These are phyloP conservation scores for Cyclophora albipunctata DNA, from an alignment of 2,888 invertebrate species.

Conservation along the genomic window DNA sequence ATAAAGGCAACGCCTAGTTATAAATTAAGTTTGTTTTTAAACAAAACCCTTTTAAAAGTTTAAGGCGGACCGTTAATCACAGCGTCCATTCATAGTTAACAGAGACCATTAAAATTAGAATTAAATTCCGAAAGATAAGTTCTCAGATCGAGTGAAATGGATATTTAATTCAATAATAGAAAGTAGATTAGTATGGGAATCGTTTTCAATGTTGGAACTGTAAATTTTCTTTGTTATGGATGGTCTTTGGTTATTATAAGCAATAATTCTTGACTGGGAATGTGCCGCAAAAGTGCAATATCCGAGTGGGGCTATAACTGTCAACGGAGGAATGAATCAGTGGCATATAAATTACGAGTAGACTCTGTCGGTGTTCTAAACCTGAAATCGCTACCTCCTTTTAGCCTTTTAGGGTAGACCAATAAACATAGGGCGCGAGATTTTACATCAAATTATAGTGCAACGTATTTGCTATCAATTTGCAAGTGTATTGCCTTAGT, in stretches of 20 bases:
- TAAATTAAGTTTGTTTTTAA: constrained; percentile 60
- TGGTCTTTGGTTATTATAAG: constrained; percentile 51
- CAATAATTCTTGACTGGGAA: constrained; percentile 57
- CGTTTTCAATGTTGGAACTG: too few species aligned
- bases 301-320: constrained; percentile 64
- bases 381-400: constrained; percentile 48
- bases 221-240: not conserved
- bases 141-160: constrained; percentile 17
- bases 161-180: constrained; percentile 29
- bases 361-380: constrained; percentile 35
- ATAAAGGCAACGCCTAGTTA: constrained; percentile 46
- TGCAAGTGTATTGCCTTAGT: not conserved
- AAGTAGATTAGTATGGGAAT: constrained; percentile 18
- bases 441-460: not conserved
- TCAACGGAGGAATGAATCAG: constrained; percentile 68
- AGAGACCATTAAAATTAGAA: constrained; percentile 33
- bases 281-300: constrained; percentile 67
- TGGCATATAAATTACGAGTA: constrained; percentile 56
- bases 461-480: not conserved
- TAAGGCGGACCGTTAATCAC: constrained; percentile 19
- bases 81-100: constrained; percentile 32
- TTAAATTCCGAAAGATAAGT: constrained; percentile 26
- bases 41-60: constrained; percentile 34
- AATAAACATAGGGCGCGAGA: constrained; percentile 2
- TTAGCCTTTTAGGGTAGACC: constrained; percentile 38